A percentile compares a stretch with the other conserved stretches of the same genome.
Conservation (phyloP, 2,888 invertebrate genomes). For the Sericinus montela region DNA sequence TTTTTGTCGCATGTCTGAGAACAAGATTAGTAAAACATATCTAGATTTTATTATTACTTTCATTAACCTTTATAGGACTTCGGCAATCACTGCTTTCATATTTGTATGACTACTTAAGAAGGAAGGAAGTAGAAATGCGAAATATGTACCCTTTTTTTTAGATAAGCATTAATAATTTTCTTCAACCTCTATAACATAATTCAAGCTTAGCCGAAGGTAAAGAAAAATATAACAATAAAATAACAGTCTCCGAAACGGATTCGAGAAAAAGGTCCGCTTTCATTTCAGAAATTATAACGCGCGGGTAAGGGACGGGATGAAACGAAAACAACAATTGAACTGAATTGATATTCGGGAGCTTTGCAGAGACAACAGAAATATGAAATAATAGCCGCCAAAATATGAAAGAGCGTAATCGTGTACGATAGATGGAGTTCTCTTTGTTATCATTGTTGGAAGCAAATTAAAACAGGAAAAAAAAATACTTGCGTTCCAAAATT, state of each 20-base stretch:
- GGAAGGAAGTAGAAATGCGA: too few relatives aligned
- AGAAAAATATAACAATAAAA: conserved; percentile 21
- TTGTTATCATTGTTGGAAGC: not conserved
- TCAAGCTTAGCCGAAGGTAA: conserved; percentile 17
- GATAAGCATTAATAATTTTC: conserved; percentile 6
- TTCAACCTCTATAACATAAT: conserved; percentile 11
- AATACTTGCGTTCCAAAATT: too few relatives aligned
- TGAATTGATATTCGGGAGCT: conserved; percentile 46
- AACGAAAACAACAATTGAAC: conserved; percentile 43
- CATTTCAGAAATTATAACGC: conserved; percentile 29
- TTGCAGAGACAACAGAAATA: conserved; percentile 43
- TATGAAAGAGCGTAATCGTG: conserved; percentile 4
- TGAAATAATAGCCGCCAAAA: conserved; percentile 29
- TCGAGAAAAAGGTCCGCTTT: conserved; percentile 24
- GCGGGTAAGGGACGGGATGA: conserved; percentile 29
- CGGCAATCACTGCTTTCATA: too few relatives aligned
- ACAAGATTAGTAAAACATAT: too few relatives aligned
- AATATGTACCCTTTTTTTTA: conserved; percentile 7
- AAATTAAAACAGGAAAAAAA: too few relatives aligned
- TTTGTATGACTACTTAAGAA: too few relatives aligned
- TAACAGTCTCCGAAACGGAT: conserved; percentile 19
- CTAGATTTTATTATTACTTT: too few relatives aligned
- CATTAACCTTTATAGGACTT: too few relatives aligned
- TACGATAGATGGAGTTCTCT: not conserved
- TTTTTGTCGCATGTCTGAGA: too few relatives aligned